Percentiles rank a stretch among this genome's conserved stretches.
These are phyloP conservation scores for Gymnocephalus cernua DNA, from an alignment of 2,113 vertebrate genomes.

Conservation along the genomic window DNA sequence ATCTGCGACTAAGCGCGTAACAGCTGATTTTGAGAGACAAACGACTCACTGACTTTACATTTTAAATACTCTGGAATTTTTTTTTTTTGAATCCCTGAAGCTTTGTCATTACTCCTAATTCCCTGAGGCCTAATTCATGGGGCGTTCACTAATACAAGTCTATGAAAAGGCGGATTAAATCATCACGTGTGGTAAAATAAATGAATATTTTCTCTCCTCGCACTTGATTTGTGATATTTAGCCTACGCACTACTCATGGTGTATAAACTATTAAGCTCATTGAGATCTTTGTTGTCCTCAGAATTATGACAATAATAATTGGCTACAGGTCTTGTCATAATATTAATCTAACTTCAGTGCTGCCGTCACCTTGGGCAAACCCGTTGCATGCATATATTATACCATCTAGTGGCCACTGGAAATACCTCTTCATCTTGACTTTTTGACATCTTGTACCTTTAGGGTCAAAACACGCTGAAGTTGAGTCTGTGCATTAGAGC, in stretches of 20 bases:
- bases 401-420: slow-evolving; percentile 79
- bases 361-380: slow-evolving; percentile 26
- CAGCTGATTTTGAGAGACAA: background rate
- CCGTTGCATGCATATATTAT: slow-evolving; percentile 58
- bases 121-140: background rate
- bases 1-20: background rate
- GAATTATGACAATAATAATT: background rate
- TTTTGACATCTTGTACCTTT: slow-evolving; percentile 35
- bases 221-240: background rate
- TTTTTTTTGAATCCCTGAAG: background rate
- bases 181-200: background rate
- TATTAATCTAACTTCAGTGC: background rate
- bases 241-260: background rate
- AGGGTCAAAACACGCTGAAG: slow-evolving; percentile 20
- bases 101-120: too few species aligned
- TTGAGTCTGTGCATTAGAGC: background rate
- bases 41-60: background rate
- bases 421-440: slow-evolving; percentile 48
- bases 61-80: background rate
- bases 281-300: background rate
- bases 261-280: background rate
- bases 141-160: too few species aligned
- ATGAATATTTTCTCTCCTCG: background rate
- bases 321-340: background rate
- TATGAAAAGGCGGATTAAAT: background rate